Evolutionary conservation across 23 tunicate species (phyloP), one percentile per base, ranked within the genome.

Genomic region (Aplidium turbinatum): DNA sequence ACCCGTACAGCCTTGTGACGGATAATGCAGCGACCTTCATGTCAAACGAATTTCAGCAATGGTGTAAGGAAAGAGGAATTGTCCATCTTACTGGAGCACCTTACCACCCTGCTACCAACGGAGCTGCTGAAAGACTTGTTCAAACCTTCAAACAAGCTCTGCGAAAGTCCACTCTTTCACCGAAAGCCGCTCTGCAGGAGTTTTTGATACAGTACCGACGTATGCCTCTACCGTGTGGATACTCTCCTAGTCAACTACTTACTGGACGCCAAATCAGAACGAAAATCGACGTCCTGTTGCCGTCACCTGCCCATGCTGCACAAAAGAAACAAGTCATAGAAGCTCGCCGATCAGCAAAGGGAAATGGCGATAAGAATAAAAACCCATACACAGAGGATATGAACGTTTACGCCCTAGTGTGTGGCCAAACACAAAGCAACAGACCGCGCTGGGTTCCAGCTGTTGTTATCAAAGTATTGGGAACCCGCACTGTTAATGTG

Each of bases 221-320:
- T 3, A 61, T 38, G 20, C 68, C 38, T 26, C 26, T 9, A 24
- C 38, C 19, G 19, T n/a, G 60, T n/a, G 22, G 60, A 11, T 54
- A 11, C 23, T 54, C 60, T 54, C 19, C 48, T n/a, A n/a, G n/a
- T n/a, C n/a, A n/a, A n/a, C n/a, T n/a, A n/a, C n/a, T n/a, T n/a
- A n/a, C 48, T 54, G 60, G 23, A 18, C 23, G 68, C 1, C 79
- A 74, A 35, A 74, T 74, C 47, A 68, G 68, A 1, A 57, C 79
- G 7, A 74, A 57, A 23, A 57, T 57, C 35, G 68, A 74, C 22
- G 23, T 53, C 1, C 19, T 74, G 68, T 20, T 74, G 7, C 79
- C 68, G 4, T 57, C 68, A 53, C 79, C 79, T 22, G 68, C 68
- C 6, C 67, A 60, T 9, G 13, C 13, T 42, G 36, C 7, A 28